Percentiles rank a stretch among this genome's conserved stretches.
These are phyloP conservation scores for Nomada flava DNA, from an alignment of 2,888 invertebrate species.

Conservation along the genomic window DNA sequence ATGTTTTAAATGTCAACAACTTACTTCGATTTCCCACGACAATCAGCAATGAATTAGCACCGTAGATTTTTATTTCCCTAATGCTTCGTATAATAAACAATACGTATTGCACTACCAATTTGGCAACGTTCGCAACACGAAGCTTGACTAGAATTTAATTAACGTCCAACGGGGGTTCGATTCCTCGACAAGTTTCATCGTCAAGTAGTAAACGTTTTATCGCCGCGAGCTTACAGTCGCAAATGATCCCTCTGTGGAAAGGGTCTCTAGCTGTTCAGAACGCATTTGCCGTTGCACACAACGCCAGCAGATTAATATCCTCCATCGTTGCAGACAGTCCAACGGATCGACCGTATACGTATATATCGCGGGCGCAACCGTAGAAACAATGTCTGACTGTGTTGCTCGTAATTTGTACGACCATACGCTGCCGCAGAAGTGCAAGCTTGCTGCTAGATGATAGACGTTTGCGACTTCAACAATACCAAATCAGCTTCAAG, in stretches of 20 bases:
- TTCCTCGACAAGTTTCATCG: constrained; percentile 7
- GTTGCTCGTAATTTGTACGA: constrained; percentile 57
- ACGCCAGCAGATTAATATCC: constrained; percentile 37
- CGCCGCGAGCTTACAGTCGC: neutral
- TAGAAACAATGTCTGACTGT: constrained; percentile 40
- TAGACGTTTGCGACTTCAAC: constrained; percentile 34
- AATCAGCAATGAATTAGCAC: too few relatives aligned
- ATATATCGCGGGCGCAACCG: constrained; percentile 19
- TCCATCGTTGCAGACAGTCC: neutral
- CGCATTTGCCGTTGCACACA: constrained; percentile 2
- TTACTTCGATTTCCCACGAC: too few relatives aligned
- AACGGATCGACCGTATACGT: neutral
- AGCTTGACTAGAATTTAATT: neutral
- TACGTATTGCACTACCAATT: neutral
- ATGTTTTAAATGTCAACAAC: too few relatives aligned
- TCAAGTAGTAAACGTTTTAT: constrained; percentile 8
- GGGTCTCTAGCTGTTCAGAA: neutral
- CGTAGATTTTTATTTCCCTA: too few relatives aligned
- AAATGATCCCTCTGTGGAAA: neutral
- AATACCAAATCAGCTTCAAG: constrained; percentile 50
- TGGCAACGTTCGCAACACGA: neutral
- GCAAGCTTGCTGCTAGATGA: constrained; percentile 44
- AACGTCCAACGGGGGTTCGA: neutral
- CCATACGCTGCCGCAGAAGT: constrained; percentile 22
- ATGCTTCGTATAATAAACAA: too few relatives aligned